Base-by-base conservation (phyloP, 2,797 vertebrate genomes). In the Botia almorhae region DNA sequence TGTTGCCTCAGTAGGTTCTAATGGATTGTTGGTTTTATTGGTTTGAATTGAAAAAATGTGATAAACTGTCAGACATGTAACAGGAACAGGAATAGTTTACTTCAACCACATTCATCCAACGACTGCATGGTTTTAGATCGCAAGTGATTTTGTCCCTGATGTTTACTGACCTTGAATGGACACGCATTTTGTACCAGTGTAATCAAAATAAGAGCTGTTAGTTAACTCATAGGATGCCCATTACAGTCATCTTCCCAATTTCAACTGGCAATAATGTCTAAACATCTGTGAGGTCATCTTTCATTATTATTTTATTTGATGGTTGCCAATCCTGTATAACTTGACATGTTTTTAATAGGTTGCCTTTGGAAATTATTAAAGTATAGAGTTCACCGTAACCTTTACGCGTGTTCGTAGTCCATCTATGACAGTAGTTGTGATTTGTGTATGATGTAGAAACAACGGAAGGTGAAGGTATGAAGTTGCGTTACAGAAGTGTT, bases 321-420 rank as follows among this genome's bases (percentile, higher is more conserved):
- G 29, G 60, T 85, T 84, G 80, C 84, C 82, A 86, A 82, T 86
- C 79, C 77, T 86, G 78, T 63, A 82, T 81, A 80, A 87, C 82
- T 86, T 85, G 83, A 85, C 21, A 71, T 72, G 48, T 75, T 83
- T 80, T 84, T 23, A 80, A 64, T 69, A 73, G 23, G 29, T 83
- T 81, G 80, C 80, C 81, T 83, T 84, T 19, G 39, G 69, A 77
- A 80, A 71, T 71, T 46, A 76, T 73, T 72, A 46, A 81, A 33
- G 39, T 60, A 17, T 74, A 70, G 36, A 69, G 23, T 64, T 79
- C 53, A 21, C 58, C 65, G 21, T 39, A 39, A 71, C 64, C 16
- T 82, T 80, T 55, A 17, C n/a, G 58, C 69, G 43, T 36, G 73
- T 73, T 67, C 33, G 23, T 65, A 53, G 29, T 68, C 50, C 21